A percentile compares a stretch with the other conserved stretches of the same genome.
phyloP scores from a whole-genome alignment of 2,888 invertebrate genomes.

The Aromia moschata region DNA sequence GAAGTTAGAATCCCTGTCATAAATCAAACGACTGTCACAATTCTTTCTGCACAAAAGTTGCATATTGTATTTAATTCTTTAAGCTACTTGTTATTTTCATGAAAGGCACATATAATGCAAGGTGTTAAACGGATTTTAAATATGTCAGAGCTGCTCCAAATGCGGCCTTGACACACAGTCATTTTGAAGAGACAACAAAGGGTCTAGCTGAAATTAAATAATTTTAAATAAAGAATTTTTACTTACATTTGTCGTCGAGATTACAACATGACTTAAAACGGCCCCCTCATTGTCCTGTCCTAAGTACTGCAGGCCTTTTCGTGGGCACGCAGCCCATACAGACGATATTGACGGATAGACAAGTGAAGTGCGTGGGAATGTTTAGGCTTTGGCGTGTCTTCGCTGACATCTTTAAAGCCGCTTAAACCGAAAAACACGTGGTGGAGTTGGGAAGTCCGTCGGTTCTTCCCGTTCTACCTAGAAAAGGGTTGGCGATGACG shows the following conservation, averaged over 20 bases:
- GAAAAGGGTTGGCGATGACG: conserved; percentile 10
- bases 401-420: conserved; percentile 43
- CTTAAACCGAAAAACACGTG: conserved; percentile 48
- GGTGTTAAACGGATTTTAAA: background rate
- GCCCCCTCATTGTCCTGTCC: conserved; percentile 8
- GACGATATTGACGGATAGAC: conserved; percentile 25
- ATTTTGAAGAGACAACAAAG: too few relatives aligned
- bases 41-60: too few relatives aligned
- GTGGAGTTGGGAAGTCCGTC: conserved; percentile 41
- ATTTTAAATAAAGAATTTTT: too few relatives aligned
- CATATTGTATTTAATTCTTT: too few relatives aligned
- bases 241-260: conserved; percentile 16
- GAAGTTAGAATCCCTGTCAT: too few relatives aligned
- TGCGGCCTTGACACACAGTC: too few relatives aligned
- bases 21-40: too few relatives aligned
- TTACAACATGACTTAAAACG: conserved; percentile 12
- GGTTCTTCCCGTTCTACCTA: conserved; percentile 13
- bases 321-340: conserved; percentile 20
- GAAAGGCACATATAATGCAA: too few relatives aligned
- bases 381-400: conserved; percentile 47
- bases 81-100: too few relatives aligned
- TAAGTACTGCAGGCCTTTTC: conserved; percentile 14
- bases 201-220: too few relatives aligned
- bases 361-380: conserved; percentile 49
- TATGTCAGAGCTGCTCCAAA: too few relatives aligned